phyloP scores from a whole-genome alignment of 1,140 invertebrate species.

The Zaprionus nigranus region DNA sequence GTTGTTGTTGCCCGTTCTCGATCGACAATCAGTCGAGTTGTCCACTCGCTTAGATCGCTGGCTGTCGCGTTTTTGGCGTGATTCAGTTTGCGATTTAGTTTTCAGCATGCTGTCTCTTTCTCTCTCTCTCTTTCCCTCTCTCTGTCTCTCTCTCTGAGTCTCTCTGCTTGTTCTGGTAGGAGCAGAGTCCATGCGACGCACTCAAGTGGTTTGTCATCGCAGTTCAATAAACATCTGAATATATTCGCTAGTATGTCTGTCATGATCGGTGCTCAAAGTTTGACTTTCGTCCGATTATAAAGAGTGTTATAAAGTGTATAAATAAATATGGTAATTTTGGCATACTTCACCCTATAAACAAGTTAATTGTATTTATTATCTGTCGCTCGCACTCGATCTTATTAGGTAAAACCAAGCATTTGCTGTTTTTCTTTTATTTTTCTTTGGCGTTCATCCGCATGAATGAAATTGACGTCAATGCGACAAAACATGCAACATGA shows the following conservation, averaged over 20 bases:
- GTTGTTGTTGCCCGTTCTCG: constrained; percentile 49
- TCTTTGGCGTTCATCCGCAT: not conserved
- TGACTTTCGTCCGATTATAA: not conserved
- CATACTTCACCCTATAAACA: constrained; percentile 6
- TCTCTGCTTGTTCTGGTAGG: not conserved
- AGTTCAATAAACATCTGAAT: not conserved
- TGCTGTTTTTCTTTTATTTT: not conserved
- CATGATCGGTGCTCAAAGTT: not conserved
- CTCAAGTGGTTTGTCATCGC: not conserved
- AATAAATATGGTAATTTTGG: not conserved
- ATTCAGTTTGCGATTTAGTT: constrained; percentile 54
- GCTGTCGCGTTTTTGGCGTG: constrained; percentile 58
- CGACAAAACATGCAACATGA: constrained; percentile 24
- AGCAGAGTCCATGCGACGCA: not conserved
- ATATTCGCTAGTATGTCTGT: too few relatives aligned
- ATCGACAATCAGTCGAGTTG: constrained; percentile 45
- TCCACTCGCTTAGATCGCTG: constrained; percentile 47
- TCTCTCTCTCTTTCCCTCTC: not conserved
- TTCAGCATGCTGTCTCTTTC: too few relatives aligned
- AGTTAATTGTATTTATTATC: not conserved
- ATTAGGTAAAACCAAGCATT: not conserved
- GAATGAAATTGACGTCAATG: constrained; percentile 17
- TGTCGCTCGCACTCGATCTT: not conserved
- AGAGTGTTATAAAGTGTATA: too few relatives aligned
- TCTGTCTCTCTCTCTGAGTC: not conserved